Conservation (phyloP, 2,113 vertebrate genomes). For the Vulpes ferrilata region DNA sequence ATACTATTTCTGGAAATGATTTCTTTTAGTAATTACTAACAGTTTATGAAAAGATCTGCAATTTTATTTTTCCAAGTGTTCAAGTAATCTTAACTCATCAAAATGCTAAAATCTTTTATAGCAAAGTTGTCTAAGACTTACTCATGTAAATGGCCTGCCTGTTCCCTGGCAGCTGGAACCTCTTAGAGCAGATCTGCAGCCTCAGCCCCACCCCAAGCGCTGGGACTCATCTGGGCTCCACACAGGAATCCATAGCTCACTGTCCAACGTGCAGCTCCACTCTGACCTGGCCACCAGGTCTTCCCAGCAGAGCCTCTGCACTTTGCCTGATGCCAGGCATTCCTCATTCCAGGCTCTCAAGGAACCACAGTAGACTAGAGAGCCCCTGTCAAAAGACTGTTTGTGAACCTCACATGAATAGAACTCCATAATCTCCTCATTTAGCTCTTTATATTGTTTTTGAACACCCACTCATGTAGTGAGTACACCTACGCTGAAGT, state of each 20-base stretch:
- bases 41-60: slow-evolving; percentile 72
- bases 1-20: slow-evolving; percentile 70
- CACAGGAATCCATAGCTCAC: slow-evolving; percentile 8
- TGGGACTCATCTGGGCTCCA: background rate
- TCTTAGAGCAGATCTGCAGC: background rate
- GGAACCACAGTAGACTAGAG: background rate
- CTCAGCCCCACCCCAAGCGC: background rate
- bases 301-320: background rate
- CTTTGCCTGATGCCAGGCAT: background rate
- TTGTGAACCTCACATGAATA: background rate
- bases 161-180: slow-evolving; percentile 61
- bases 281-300: background rate
- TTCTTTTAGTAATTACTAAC: slow-evolving; percentile 74
- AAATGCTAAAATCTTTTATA: slow-evolving; percentile 76
- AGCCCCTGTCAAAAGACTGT: background rate
- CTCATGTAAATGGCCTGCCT: slow-evolving; percentile 59
- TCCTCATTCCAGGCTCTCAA: background rate
- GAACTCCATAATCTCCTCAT: background rate
- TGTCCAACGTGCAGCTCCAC: background rate
- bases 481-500: background rate
- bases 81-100: slow-evolving; percentile 72
- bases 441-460: background rate
- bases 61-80: slow-evolving; percentile 71
- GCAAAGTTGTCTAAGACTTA: slow-evolving; percentile 41
- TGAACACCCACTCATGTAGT: background rate